Conservation (phyloP, 2,888 invertebrate species). For the Drosophila aldrichi region DNA sequence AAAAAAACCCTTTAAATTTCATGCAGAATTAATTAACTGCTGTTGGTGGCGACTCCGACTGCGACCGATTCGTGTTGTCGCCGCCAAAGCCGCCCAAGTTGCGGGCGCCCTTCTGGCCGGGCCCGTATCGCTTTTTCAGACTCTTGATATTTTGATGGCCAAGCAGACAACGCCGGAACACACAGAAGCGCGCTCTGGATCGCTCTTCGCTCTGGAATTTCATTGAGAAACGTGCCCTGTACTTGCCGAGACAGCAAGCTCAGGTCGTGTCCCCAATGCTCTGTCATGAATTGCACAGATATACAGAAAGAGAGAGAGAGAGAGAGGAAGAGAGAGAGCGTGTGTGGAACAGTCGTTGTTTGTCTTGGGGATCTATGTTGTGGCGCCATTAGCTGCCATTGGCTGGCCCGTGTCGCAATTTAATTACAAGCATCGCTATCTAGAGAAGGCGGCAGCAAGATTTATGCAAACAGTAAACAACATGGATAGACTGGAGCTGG, state of each 20-base stretch:
- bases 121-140: slow-evolving; percentile 30
- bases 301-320: neutral
- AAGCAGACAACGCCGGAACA: slow-evolving; percentile 82
- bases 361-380: slow-evolving; percentile 72
- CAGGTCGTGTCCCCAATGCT: slow-evolving; percentile 76
- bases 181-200: slow-evolving; percentile 72
- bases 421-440: slow-evolving; percentile 70
- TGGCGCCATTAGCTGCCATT: slow-evolving; percentile 76
- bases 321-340: neutral
- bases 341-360: slow-evolving; percentile 44
- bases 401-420: slow-evolving; percentile 75
- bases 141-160: slow-evolving; percentile 73
- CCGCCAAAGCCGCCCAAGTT: slow-evolving; percentile 63
- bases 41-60: slow-evolving; percentile 64
- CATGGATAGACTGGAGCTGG: slow-evolving; percentile 25
- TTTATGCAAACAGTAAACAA: slow-evolving; percentile 72
- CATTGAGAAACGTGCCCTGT: slow-evolving; percentile 81
- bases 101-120: slow-evolving; percentile 51
- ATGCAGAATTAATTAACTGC: slow-evolving; percentile 83
- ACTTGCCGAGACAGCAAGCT: slow-evolving; percentile 53
- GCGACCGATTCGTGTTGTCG: slow-evolving; percentile 36
- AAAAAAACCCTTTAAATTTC: slow-evolving; percentile 66
- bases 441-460: slow-evolving; percentile 58
- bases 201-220: slow-evolving; percentile 77
- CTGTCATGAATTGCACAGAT: slow-evolving; percentile 65